Conservation (phyloP, 2,797 vertebrate species). For the Macropus fuliginosus region DNA sequence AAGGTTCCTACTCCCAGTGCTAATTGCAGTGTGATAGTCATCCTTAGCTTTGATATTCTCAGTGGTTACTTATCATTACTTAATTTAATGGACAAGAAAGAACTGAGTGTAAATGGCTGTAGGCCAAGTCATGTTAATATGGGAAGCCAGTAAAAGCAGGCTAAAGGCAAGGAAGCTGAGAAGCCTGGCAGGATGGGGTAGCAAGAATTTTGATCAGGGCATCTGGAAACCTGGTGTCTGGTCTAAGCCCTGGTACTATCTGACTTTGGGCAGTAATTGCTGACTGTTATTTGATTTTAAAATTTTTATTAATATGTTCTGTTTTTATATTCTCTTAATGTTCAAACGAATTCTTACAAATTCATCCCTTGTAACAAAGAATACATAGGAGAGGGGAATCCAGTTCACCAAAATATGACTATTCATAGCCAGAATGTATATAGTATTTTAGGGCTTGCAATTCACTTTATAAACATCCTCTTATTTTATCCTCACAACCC, state of each 20-base stretch:
- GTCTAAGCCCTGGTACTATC: background rate
- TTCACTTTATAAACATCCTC: background rate
- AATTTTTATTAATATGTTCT: background rate
- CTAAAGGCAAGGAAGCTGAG: background rate
- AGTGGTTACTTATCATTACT: constrained; percentile 73
- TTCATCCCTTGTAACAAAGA: background rate
- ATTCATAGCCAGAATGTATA: background rate
- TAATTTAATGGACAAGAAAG: constrained; percentile 72
- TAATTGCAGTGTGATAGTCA: constrained; percentile 60
- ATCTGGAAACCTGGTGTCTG: no score
- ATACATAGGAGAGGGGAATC: background rate
- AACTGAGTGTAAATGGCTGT: constrained; percentile 66
- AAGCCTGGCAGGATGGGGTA: no score
- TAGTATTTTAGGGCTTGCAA: background rate
- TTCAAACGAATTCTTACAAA: background rate
- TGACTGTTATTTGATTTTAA: background rate
- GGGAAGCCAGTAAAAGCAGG: constrained; percentile 8
- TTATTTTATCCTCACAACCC: background rate
- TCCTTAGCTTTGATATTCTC: constrained; percentile 58
- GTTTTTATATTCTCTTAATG: no score
- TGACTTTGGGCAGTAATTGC: background rate
- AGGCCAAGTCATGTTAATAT: constrained; percentile 62
- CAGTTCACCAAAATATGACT: background rate
- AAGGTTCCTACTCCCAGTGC: constrained; percentile 8
- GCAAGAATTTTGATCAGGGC: no score